Conservation (phyloP, 2,888 invertebrate species). For the Oxystoma pomonae region DNA sequence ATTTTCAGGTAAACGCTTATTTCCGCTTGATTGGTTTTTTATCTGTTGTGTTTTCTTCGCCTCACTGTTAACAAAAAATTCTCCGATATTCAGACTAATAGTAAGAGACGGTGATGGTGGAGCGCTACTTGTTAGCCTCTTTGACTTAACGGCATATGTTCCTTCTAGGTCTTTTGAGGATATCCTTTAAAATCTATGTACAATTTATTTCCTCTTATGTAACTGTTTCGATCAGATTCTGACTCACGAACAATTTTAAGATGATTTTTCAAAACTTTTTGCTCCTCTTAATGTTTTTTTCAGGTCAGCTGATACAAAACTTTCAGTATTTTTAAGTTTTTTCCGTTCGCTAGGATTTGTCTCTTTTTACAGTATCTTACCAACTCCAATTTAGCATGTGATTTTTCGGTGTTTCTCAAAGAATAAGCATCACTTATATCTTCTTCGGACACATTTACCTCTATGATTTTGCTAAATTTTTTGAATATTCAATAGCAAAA, state of each 20-base stretch:
- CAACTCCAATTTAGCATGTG: not conserved
- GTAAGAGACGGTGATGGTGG: not conserved
- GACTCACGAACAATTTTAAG: not conserved
- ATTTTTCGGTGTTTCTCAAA: not conserved
- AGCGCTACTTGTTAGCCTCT: not conserved
- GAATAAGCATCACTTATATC: not conserved
- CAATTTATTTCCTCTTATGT: not conserved
- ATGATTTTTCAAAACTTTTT: not conserved
- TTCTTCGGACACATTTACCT: not conserved
- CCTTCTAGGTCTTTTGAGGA: not conserved
- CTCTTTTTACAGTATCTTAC: not conserved
- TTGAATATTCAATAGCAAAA: not conserved
- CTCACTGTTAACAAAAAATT: not conserved
- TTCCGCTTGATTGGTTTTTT: too few relatives aligned
- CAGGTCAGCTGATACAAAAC: too few relatives aligned
- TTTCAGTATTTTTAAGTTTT: not conserved
- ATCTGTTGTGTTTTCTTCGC: not conserved
- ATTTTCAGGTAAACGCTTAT: too few relatives aligned
- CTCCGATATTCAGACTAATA: not conserved
- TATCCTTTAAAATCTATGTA: not conserved
- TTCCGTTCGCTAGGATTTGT: not conserved
- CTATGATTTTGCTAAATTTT: not conserved
- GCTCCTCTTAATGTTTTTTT: not conserved
- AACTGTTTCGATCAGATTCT: not conserved
- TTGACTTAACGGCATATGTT: not conserved